Evolutionary conservation across 2,797 vertebrate species (phyloP), one percentile per base, ranked within the genome.

Genomic region (Anniella stebbinsi): DNA sequence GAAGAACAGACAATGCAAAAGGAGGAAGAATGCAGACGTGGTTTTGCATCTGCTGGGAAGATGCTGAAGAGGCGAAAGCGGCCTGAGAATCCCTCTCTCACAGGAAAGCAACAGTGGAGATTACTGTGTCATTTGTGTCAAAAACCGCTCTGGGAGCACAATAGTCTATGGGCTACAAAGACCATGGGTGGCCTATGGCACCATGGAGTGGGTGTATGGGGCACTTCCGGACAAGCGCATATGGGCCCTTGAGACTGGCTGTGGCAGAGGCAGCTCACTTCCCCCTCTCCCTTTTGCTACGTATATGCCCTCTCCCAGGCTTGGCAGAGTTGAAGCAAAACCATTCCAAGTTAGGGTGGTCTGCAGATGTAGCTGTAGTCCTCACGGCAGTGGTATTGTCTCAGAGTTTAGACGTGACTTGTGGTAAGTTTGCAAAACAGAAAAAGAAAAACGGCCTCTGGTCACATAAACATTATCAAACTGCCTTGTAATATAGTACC

Each of bases 1-100:
- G 77, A 80, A 2, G 70, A 87, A 80, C 23, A 92, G 76, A 90
- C 86, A 88, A 88, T 76, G 90, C 87, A 82, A 83, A 90, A 89
- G 12, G 66, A 73, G 17, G 23, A 91, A 93, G 73, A 86, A 90
- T 48, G 76, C 1, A 88, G 54, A 83, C 84, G 63, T 80, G 41
- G 2, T 4, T 69, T 69, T 80, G 76, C 60, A 89, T 45, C 80
- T 60, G 88, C 48, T n/a, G 60, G 90, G 91, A 72, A 92, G 84
- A 87, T 83, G 84, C 88, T 84, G 72, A 87, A 87, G 60, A 78
- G 78, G 63, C 91, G 67, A 91, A 0, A 73, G 54, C 25, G 73
- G 12, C 4, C 80, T n/a, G 30, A 73, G 45, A 91, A 63, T 80
- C 51, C 57, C 11, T 87, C n/a, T 45, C 41, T 73, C 84, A 92